Percentiles rank a stretch among this genome's conserved stretches.
phyloP scores from a whole-genome alignment of 1,140 invertebrate genomes.

The Tetraneura akinire region DNA sequence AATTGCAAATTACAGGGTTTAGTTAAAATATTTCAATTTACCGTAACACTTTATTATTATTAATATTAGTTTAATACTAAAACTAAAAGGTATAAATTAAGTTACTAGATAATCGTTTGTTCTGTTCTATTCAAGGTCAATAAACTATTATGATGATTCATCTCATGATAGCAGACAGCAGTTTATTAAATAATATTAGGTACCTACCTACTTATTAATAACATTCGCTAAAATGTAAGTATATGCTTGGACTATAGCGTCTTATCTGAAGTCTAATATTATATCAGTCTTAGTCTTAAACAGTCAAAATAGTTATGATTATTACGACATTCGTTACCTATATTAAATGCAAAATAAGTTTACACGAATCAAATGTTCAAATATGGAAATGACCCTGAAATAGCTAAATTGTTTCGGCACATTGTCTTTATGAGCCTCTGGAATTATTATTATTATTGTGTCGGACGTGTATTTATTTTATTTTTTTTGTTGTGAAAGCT shows the following conservation, averaged over 20 bases:
- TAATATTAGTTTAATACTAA: conserved; percentile 3
- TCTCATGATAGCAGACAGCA: not conserved
- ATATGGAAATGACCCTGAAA: not conserved
- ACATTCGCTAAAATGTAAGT: not conserved
- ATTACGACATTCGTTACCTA: not conserved
- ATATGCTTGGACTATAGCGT: not conserved
- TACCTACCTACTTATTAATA: not conserved
- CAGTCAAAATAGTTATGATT: not conserved
- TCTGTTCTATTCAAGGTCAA: not conserved
- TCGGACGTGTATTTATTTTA: not conserved
- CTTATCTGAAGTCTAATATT: not conserved
- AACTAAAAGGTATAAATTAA: not conserved
- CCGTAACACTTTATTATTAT: not conserved
- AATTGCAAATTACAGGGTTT: not conserved
- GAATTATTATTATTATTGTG: not conserved
- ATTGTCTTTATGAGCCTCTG: conserved; percentile 2
- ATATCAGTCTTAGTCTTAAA: too few relatives aligned
- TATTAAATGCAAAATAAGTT: conserved; percentile 6
- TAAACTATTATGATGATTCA: conserved; percentile 12
- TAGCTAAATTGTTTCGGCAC: not conserved
- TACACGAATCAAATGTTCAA: conserved; percentile 7
- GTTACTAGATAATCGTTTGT: not conserved
- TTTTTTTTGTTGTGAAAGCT: conserved; percentile 42
- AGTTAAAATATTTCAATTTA: not conserved
- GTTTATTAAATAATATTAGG: not conserved